phyloP scores from a whole-genome alignment of 2,888 invertebrate genomes.

The Troides oblongomaculatus region DNA sequence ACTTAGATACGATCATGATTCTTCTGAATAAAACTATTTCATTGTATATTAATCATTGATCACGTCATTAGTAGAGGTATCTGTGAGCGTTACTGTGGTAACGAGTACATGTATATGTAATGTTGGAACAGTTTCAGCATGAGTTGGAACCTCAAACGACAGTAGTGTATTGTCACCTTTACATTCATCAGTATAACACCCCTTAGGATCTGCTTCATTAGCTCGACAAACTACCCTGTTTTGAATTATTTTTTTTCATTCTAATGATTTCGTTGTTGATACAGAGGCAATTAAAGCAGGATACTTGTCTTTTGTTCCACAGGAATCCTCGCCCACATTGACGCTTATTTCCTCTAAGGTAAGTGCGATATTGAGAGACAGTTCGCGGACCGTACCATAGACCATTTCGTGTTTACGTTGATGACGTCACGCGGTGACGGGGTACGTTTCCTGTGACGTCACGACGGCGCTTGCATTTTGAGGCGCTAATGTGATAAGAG shows the following conservation, averaged over 20 bases:
- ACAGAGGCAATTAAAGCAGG: conserved; percentile 67
- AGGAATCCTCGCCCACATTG: conserved; percentile 89
- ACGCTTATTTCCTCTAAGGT: conserved; percentile 89
- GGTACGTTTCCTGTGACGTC: conserved; percentile 21
- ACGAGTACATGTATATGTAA: too few relatives aligned
- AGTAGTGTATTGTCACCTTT: background rate
- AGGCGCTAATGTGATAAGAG: background rate
- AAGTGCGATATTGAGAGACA: conserved; percentile 60
- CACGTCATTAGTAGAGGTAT: too few relatives aligned
- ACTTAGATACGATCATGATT: background rate
- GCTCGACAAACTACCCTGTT: background rate
- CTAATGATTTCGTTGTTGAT: background rate
- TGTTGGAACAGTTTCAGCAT: background rate
- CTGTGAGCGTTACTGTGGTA: too few relatives aligned
- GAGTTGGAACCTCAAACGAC: background rate
- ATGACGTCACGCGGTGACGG: conserved; percentile 15
- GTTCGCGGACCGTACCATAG: conserved; percentile 29
- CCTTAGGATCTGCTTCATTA: background rate
- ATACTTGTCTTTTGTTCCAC: conserved; percentile 79
- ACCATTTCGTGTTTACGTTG: conserved; percentile 1
- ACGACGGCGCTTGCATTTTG: conserved; percentile 23
- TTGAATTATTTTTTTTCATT: background rate
- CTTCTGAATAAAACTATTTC: background rate
- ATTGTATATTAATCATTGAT: background rate
- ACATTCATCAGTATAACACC: too few relatives aligned